Evolutionary conservation across 1,140 invertebrate genomes (phyloP), one percentile per base, ranked within the genome.

Genomic region (Hycleus phaleratus): DNA sequence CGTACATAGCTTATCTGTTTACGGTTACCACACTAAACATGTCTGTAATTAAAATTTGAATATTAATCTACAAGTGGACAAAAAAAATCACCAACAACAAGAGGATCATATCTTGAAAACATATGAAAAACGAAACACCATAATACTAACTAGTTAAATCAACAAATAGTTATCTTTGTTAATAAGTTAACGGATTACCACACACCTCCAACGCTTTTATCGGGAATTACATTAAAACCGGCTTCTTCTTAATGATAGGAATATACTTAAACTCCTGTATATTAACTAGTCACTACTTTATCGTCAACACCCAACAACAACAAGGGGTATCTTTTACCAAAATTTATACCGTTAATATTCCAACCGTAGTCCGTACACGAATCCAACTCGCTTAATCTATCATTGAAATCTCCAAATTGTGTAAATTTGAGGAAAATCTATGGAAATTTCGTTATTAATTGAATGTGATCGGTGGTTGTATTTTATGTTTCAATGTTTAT

Each of bases 201-300:
- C 32, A 32, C 60, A 58, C 56, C 60, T 54, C 56, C 60, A 32
- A 32, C 32, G 46, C 55, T 45, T 38, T 61, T 61, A 61, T 61
- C 60, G 48, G 39, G 32, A 26, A 46, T 6, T 45, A 46, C 56
- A 58, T 58, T 58, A 53, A 7, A 55, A 51, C 57, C 57, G 57
- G 56, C 61, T 56, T 7, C 57, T 58, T 62, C 57, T 58, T 62
- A 62, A 62, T 62, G 61, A 62, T 62, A 62, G 32, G 32, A 32
- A 32, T 32, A 32, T 32, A 62, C 56, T 59, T 58, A 62, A 62
- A 62, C 61, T 62, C 54, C 61, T 46, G 57, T 62, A 59, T 32
- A 32, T 59, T 56, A 53, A 50, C 38, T 32, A 32, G 26, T 46
- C 48, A 32, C 51, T 10, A 44, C 40, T 56, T 61, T 61, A 61